These are phyloP conservation scores for Melieria omissa DNA, from an alignment of 2,888 invertebrate genomes.

Conservation along the genomic window DNA sequence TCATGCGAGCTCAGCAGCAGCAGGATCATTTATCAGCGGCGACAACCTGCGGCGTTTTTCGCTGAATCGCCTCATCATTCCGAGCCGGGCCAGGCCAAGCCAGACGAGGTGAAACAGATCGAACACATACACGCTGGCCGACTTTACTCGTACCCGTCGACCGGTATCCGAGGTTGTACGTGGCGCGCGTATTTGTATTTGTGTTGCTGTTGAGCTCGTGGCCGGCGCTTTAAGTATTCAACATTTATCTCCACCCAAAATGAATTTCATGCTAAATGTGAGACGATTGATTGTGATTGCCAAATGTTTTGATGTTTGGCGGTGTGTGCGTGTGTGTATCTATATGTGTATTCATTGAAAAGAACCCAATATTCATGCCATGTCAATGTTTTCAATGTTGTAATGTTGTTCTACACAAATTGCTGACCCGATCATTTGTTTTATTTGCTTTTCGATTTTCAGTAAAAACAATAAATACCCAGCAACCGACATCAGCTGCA, in stretches of 20 bases:
- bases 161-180: background rate
- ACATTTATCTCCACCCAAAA: slow-evolving; percentile 11
- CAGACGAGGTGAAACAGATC: slow-evolving; percentile 1
- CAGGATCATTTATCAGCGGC: slow-evolving; percentile 32
- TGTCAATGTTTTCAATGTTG: slow-evolving; percentile 1
- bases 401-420: background rate
- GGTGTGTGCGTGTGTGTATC: background rate
- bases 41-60: slow-evolving; percentile 32
- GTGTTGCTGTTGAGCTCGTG: background rate
- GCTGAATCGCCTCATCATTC: slow-evolving; percentile 6
- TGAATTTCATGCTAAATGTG: slow-evolving; percentile 27
- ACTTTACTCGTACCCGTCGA: background rate
- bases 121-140: background rate
- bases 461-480: slow-evolving; percentile 16
- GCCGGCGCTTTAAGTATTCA: background rate
- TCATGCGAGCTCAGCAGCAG: slow-evolving; percentile 12
- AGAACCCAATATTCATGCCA: background rate
- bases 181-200: background rate
- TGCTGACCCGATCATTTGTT: background rate
- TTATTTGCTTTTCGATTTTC: slow-evolving; percentile 18
- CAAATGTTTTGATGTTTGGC: slow-evolving; percentile 3
- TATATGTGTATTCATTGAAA: background rate
- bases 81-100: background rate
- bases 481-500: background rate
- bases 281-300: slow-evolving; percentile 23